Evolutionary conservation across 1,140 invertebrate species (phyloP).

Genomic region (Wasmannia auropunctata): DNA sequence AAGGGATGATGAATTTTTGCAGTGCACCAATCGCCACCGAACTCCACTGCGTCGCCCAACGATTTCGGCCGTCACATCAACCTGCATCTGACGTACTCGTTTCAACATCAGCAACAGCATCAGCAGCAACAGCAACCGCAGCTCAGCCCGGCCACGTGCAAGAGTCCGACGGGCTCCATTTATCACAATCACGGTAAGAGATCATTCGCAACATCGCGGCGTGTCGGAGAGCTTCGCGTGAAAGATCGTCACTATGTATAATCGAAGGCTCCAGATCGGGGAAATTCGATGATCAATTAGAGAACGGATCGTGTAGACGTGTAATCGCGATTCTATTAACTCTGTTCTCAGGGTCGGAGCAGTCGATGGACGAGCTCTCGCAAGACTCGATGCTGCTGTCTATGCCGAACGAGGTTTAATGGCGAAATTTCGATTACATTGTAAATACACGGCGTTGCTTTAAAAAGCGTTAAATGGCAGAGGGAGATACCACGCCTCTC

Average conservation of each 20-base stretch:
- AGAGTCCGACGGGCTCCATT: constrained; percentile 79
- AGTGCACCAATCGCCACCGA: constrained; percentile 80
- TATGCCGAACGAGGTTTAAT: constrained; percentile 90
- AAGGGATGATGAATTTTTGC: constrained; percentile 41
- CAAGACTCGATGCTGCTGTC: constrained; percentile 92
- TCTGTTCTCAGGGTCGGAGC: constrained; percentile 89
- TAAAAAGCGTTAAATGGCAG: constrained; percentile 15
- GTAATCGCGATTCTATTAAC: constrained; percentile 66
- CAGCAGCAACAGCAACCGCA: constrained; percentile 78
- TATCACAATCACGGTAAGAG: constrained; percentile 80
- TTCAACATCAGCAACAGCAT: constrained; percentile 89
- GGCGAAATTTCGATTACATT: constrained; percentile 37
- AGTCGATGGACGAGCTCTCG: constrained; percentile 92
- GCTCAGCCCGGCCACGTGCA: constrained; percentile 77
- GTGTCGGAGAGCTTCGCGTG: neutral
- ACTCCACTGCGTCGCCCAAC: constrained; percentile 74
- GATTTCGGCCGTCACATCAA: constrained; percentile 92
- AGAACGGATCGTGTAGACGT: neutral
- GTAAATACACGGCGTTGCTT: constrained; percentile 63
- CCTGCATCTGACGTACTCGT: constrained; percentile 93
- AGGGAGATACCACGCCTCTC: constrained; percentile 1
- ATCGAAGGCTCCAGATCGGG: neutral
- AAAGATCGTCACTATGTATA: neutral
- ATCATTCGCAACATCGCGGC: neutral
- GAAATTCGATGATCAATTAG: neutral